Conservation (phyloP, 2,797 vertebrate species). For the Carapus acus region DNA sequence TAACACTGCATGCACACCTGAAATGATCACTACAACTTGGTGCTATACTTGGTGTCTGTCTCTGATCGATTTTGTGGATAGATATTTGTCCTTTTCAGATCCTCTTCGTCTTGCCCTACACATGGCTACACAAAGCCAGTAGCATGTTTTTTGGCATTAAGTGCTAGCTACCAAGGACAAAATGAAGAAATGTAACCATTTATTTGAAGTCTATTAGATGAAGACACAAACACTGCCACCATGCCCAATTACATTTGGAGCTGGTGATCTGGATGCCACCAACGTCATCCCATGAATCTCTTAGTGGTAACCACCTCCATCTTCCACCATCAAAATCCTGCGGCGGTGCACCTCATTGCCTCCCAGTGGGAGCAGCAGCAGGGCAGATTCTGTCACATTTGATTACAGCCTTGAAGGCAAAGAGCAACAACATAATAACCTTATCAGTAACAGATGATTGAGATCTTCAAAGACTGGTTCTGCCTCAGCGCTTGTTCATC, state of each 20-base stretch:
- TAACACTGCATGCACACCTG: no score
- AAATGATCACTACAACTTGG: no score
- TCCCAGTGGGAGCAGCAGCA: conserved; percentile 55
- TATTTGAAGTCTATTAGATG: no score
- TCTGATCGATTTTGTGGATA: no score
- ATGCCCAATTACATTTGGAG: conserved; percentile 8
- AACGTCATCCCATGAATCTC: conserved; percentile 42
- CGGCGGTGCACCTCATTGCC: conserved; percentile 50
- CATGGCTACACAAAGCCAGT: no score
- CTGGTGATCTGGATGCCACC: not conserved
- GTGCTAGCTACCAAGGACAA: no score
- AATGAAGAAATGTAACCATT: no score
- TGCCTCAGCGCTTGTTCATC: conserved; percentile 57
- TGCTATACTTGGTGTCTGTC: no score
- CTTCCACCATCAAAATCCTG: conserved; percentile 47
- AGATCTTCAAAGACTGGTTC: conserved; percentile 71
- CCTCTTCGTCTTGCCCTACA: no score
- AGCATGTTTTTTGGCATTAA: no score
- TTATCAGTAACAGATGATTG: conserved; percentile 72
- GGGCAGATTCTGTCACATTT: conserved; percentile 63
- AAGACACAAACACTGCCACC: no score
- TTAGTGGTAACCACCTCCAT: conserved; percentile 27
- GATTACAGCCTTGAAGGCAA: conserved; percentile 68
- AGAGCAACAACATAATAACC: conserved; percentile 69
- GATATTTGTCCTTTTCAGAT: no score